Base-by-base conservation (phyloP, 2,888 invertebrate genomes). In the Agriopis aurantiaria region DNA sequence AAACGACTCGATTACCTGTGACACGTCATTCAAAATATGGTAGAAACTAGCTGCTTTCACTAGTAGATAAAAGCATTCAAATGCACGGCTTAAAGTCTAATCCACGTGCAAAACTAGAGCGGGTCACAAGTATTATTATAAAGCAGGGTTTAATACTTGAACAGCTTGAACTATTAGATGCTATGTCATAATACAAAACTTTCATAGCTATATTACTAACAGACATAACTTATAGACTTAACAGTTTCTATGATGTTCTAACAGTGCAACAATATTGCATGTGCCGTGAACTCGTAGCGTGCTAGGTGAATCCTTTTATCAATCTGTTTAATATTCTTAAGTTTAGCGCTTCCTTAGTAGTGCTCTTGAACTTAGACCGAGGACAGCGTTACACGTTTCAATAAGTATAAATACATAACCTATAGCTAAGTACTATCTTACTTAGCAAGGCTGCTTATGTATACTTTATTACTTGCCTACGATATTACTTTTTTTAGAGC, bases 311-410 rank as follows among this genome's bases (percentile, higher is more conserved):
- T 14, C 43, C 14, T 14, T n/a, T 49, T 41, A 40, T 49, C n/a
- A 40, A 14, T 60, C 12, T 40, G 17, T 51, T 49, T 51, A 17
- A n/a, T 53, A 17, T 53, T 52, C 43, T 9, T n/a, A 8, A 17
- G 17, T 65, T 65, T 43, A 64, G 51, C 58, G 43, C 45, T 65
- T 65, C 51, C 49, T 43, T 57, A 45, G 48, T 33, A 33, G 33
- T 33, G 33, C 3, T 57, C 64, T 57, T 65, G 64, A 65, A 65
- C 56, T 65, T 49, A 41, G 17, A 57, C 48, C 49, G 64, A 57
- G 56, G 56, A 40, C 56, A 56, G 2, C 43, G 33, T 45, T 57
- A 43, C 45, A 57, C 9, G 10, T 43, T 17, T 43, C 43, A 43
- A 57, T 57, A 14, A 56, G 43, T 33, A 33, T 43, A 43, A 4